A percentile compares a stretch with the other conserved stretches of the same genome.
These are phyloP conservation scores for Pelecanus crispus DNA, from an alignment of 2,113 vertebrate genomes.

Conservation along the genomic window DNA sequence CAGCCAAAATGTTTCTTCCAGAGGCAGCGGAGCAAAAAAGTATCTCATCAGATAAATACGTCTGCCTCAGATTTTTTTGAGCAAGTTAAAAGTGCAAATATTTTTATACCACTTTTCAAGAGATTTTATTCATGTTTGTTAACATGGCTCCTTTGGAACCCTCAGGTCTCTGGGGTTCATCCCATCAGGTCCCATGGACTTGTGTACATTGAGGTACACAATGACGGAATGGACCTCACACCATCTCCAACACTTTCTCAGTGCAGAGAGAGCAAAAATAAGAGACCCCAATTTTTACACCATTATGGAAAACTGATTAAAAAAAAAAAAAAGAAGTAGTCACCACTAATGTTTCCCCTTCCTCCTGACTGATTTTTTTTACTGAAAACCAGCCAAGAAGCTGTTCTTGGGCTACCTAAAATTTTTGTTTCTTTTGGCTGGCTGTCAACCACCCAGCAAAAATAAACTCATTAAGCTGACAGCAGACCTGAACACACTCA, in stretches of 20 bases:
- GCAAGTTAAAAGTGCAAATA: neutral
- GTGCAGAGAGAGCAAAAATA: neutral
- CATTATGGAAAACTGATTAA: neutral
- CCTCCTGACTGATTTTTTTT: neutral
- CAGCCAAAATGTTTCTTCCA: neutral
- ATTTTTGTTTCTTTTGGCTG: constrained; percentile 10
- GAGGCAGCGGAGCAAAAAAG: neutral
- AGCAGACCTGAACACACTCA: neutral
- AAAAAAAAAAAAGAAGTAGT: neutral
- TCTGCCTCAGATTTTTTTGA: neutral
- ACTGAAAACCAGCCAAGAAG: neutral
- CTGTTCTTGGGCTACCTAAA: neutral
- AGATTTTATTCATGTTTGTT: neutral
- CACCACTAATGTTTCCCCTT: neutral
- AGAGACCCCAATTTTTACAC: neutral
- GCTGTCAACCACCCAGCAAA: constrained; percentile 24
- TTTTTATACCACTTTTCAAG: neutral
- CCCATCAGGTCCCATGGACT: too few species aligned
- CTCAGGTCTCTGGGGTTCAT: too few species aligned
- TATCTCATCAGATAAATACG: neutral
- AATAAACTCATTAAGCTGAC: constrained; percentile 38
- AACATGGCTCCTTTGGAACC: neutral
- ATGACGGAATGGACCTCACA: neutral
- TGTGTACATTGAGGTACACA: too few species aligned
- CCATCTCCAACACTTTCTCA: neutral